These are phyloP conservation scores for Dromius quadrimaculatus DNA, from an alignment of 2,888 invertebrate species.

Conservation along the genomic window DNA sequence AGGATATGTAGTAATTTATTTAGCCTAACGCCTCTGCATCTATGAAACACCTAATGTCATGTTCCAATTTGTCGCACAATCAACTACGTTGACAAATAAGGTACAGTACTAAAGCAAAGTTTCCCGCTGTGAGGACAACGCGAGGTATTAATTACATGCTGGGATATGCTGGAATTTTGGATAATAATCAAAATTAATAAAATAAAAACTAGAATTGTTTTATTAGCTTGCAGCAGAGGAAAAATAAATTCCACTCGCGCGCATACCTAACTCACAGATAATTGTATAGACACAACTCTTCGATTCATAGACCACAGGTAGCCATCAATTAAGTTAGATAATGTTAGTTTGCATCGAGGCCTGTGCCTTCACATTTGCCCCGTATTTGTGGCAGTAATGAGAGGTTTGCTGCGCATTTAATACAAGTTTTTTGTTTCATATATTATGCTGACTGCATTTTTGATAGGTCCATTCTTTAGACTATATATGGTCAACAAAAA, in stretches of 20 bases:
- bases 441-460: slow-evolving; percentile 43
- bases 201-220: too few species aligned
- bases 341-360: slow-evolving; percentile 37
- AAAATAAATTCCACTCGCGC: too few species aligned
- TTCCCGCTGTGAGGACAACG: neutral
- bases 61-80: slow-evolving; percentile 39
- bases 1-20: too few species aligned
- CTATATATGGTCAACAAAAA: slow-evolving; percentile 13
- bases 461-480: neutral
- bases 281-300: slow-evolving; percentile 37
- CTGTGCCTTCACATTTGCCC: slow-evolving; percentile 24
- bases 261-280: slow-evolving; percentile 34
- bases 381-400: slow-evolving; percentile 40
- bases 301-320: slow-evolving; percentile 49
- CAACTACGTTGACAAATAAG: slow-evolving; percentile 36
- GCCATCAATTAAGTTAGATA: slow-evolving; percentile 49
- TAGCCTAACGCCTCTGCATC: slow-evolving; percentile 22
- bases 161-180: too few species aligned
- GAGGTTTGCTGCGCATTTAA: slow-evolving; percentile 40
- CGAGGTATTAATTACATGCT: slow-evolving; percentile 9
- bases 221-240: too few species aligned
- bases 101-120: slow-evolving; percentile 8
- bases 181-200: too few species aligned
- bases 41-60: slow-evolving; percentile 33
- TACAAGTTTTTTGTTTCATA: slow-evolving; percentile 40